phyloP scores from a whole-genome alignment of 2,797 vertebrate species.

The Hemibagrus guttatus region DNA sequence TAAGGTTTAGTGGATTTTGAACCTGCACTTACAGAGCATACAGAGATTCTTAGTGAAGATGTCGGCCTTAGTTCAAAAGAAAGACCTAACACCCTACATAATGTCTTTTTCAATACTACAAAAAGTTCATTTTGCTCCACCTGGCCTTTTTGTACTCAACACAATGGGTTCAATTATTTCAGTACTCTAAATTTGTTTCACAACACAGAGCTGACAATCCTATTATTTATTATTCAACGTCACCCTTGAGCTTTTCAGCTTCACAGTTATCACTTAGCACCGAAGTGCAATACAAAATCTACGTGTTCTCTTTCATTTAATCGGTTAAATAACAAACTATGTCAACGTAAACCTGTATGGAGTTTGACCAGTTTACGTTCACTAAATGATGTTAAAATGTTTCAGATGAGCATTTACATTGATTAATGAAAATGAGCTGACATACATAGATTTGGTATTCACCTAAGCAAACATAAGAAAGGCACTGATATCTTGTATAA shows the following conservation, averaged over 20 bases:
- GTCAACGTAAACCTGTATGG: neutral
- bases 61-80: neutral
- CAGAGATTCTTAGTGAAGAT: neutral
- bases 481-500: slow-evolving; percentile 36
- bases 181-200: slow-evolving; percentile 19
- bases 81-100: neutral
- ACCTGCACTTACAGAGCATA: neutral
- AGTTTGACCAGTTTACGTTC: slow-evolving; percentile 8
- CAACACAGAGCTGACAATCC: slow-evolving; percentile 16
- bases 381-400: neutral
- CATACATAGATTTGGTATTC: neutral
- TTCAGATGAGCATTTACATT: neutral
- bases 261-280: neutral
- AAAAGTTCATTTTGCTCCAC: neutral
- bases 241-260: slow-evolving; percentile 5
- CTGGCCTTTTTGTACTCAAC: too few relatives aligned
- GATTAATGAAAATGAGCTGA: neutral
- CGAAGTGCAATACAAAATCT: neutral
- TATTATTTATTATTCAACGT: slow-evolving; percentile 12
- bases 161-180: neutral
- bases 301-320: neutral
- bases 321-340: neutral
- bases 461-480: neutral
- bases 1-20: neutral
- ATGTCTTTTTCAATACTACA: neutral